phyloP scores from a whole-genome alignment of 2,888 invertebrate genomes.

The Hyles lineata region DNA sequence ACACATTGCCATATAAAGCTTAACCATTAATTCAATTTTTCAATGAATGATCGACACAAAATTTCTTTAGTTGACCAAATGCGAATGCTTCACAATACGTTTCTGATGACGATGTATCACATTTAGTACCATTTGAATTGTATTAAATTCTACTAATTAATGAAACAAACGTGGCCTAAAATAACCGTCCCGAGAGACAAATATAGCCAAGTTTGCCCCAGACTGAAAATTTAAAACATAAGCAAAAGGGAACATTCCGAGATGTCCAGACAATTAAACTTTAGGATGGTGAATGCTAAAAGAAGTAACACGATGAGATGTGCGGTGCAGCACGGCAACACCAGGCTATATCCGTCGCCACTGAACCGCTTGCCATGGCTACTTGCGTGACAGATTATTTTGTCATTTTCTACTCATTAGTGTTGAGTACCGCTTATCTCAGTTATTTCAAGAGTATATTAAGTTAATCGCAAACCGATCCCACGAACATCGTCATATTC shows the following conservation, averaged over 20 bases:
- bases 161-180: not conserved
- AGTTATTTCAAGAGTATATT: constrained; percentile 28
- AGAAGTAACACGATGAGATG: constrained; percentile 16
- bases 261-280: constrained; percentile 26
- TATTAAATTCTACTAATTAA: not conserved
- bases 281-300: constrained; percentile 25
- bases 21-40: not conserved
- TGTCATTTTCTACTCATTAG: constrained; percentile 33
- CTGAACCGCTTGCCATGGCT: constrained; percentile 16
- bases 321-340: constrained; percentile 7
- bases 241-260: constrained; percentile 23
- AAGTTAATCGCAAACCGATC: constrained; percentile 27
- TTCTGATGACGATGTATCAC: not conserved
- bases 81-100: not conserved
- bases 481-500: constrained; percentile 18
- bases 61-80: not conserved
- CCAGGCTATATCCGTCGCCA: constrained; percentile 25
- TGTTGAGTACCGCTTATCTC: constrained; percentile 29
- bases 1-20: no score
- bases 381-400: constrained; percentile 29
- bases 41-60: not conserved
- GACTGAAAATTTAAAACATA: constrained; percentile 16
- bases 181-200: not conserved
- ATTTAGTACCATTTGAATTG: not conserved
- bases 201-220: constrained; percentile 12